Evolutionary conservation across 2,113 vertebrate species (phyloP).

Genomic region (Todiramphus saurophagus): DNA sequence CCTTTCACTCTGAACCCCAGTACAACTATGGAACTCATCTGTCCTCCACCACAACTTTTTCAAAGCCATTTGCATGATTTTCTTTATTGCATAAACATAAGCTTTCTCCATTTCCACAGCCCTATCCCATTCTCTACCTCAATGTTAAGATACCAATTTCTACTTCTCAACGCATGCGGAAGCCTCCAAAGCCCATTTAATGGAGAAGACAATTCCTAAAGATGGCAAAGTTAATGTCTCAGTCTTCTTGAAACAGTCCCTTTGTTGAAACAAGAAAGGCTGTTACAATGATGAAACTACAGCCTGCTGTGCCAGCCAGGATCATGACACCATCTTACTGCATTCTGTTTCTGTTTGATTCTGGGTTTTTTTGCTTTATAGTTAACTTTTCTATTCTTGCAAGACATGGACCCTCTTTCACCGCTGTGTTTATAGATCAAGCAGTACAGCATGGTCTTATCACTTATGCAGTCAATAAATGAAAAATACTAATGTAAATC

Average conservation of each 20-base stretch:
- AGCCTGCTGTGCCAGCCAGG: neutral
- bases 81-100: neutral
- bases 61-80: neutral
- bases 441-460: neutral
- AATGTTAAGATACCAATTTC: neutral
- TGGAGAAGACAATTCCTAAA: neutral
- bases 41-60: rapidly evolving
- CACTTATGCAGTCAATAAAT: neutral
- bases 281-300: neutral
- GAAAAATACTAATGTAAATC: neutral
- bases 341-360: neutral
- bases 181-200: neutral
- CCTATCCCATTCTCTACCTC: neutral
- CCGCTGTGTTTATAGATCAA: neutral
- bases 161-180: neutral
- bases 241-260: neutral
- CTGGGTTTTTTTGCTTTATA: neutral
- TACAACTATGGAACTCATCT: neutral
- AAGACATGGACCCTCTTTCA: neutral
- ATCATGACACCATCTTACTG: neutral
- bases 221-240: rapidly evolving
- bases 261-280: neutral
- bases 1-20: neutral
- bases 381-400: neutral
- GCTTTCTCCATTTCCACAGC: neutral